Percentiles rank a stretch among this genome's conserved stretches.
Conservation (phyloP, 2,113 vertebrate species). For the Asarcornis scutulata region DNA sequence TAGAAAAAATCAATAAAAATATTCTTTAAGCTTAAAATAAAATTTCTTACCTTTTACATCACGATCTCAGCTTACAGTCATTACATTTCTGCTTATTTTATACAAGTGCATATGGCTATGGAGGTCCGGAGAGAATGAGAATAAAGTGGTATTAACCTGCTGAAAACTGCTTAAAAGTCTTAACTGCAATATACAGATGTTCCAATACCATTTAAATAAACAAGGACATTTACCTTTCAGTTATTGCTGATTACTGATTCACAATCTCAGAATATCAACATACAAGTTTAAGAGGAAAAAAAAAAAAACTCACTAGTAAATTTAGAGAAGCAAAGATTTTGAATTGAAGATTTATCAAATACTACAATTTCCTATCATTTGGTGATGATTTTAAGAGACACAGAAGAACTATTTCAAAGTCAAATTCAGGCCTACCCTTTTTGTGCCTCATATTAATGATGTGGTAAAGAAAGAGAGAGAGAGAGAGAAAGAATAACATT, state of each 20-base stretch:
- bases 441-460: constrained; percentile 49
- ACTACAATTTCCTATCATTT: not conserved
- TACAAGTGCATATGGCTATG: constrained; percentile 82
- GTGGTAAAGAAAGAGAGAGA: constrained; percentile 18
- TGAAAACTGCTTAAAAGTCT: constrained; percentile 81
- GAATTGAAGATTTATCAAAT: not conserved
- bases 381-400: constrained; percentile 31
- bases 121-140: constrained; percentile 81
- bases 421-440: constrained; percentile 37
- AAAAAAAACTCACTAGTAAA: not conserved
- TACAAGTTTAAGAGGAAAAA: constrained; percentile 40
- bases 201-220: constrained; percentile 80
- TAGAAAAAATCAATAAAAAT: constrained; percentile 66
- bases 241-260: constrained; percentile 73
- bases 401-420: constrained; percentile 5
- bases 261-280: constrained; percentile 68
- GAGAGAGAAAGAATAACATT: not conserved
- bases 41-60: constrained; percentile 82
- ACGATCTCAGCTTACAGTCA: constrained; percentile 83
- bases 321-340: constrained; percentile 37
- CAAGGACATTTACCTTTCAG: constrained; percentile 71
- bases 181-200: constrained; percentile 81
- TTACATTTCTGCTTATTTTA: constrained; percentile 83
- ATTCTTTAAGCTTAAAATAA: constrained; percentile 82
- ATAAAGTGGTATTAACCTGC: constrained; percentile 82